Conservation (phyloP, 1,140 invertebrate species). For the Drosophila rhopaloa region DNA sequence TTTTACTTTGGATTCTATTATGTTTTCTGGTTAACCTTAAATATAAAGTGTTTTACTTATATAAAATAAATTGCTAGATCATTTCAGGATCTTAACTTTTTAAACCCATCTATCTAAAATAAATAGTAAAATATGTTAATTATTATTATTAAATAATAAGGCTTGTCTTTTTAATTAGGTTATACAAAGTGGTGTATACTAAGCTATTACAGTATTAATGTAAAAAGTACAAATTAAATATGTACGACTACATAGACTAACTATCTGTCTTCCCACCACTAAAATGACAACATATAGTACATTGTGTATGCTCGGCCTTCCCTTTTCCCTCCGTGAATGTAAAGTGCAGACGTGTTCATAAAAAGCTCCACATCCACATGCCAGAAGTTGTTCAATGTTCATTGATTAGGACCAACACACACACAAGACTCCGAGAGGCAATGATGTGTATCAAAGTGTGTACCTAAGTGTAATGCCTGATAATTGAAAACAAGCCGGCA, state of each 20-base stretch:
- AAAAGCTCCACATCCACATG: slow-evolving; percentile 35
- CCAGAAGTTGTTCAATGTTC: slow-evolving; percentile 65
- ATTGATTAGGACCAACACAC: slow-evolving; percentile 57
- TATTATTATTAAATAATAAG: too few species aligned
- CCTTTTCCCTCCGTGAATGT: slow-evolving; percentile 16
- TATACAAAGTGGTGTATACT: too few species aligned
- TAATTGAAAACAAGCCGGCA: slow-evolving; percentile 66
- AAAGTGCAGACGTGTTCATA: slow-evolving; percentile 48
- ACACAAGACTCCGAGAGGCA: slow-evolving; percentile 9
- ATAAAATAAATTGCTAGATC: too few species aligned
- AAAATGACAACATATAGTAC: background rate
- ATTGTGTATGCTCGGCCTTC: slow-evolving; percentile 5
- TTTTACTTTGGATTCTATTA: too few species aligned
- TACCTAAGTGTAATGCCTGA: slow-evolving; percentile 51
- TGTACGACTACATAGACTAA: background rate
- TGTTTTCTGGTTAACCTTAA: too few species aligned
- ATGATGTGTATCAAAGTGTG: slow-evolving; percentile 28
- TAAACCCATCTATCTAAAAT: too few species aligned
- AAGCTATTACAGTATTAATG: too few species aligned
- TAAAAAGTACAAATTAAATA: too few species aligned
- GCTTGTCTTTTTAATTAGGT: too few species aligned
- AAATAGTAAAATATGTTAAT: too few species aligned
- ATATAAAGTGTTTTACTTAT: too few species aligned
- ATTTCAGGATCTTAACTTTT: too few species aligned
- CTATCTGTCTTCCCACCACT: background rate